Base-by-base conservation (phyloP, 2,113 vertebrate genomes). In the Thinocorus orbignyianus region DNA sequence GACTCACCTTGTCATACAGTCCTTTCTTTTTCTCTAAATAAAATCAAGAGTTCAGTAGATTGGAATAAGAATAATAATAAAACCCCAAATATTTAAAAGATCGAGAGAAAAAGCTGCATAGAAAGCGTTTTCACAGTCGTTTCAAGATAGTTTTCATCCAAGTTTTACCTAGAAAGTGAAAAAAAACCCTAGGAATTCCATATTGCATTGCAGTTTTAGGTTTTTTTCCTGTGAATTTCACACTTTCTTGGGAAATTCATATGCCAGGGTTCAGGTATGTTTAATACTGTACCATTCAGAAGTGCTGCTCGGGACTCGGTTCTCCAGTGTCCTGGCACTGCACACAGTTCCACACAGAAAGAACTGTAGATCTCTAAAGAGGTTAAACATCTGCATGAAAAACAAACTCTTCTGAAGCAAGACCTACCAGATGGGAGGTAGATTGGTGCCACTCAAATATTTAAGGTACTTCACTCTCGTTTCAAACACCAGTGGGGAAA, bases 371-470 rank as follows among this genome's bases (percentile, higher is more conserved):
- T 55, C 72, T 89, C 84, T 82, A 76, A 90, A 87, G 84, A 88
- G 79, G 49, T 70, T 87, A 78, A 92, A 71, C 51, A 76, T 17
- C 84, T 89, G 73, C 46, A 69, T 80, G 61, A 71, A 95, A 93
- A 96, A 93, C 51, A 89, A 84, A 81, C 74, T 84, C 24, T 80
- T 70, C 74, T 37, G 68, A 66, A 88, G 88, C 33, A 76, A 91
- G 70, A 79, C 58, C 86, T 95, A 81, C 91, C 93, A 92, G 70
- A 81, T 85, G 80, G 93, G 96, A 97, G 97, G 92, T 96, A 97
- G 94, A 86, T 88, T 64, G 92, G 87, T 92, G 92, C 91, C 85
- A 95, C 80, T 61, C 80, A 74, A 92, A 93, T 80, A 83, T 92
- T 89, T 93, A 92, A 91, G 83, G 93, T 94, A 94, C 52, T 93